These are phyloP conservation scores for Apamea anceps DNA, from an alignment of 2,888 invertebrate genomes.

Conservation along the genomic window DNA sequence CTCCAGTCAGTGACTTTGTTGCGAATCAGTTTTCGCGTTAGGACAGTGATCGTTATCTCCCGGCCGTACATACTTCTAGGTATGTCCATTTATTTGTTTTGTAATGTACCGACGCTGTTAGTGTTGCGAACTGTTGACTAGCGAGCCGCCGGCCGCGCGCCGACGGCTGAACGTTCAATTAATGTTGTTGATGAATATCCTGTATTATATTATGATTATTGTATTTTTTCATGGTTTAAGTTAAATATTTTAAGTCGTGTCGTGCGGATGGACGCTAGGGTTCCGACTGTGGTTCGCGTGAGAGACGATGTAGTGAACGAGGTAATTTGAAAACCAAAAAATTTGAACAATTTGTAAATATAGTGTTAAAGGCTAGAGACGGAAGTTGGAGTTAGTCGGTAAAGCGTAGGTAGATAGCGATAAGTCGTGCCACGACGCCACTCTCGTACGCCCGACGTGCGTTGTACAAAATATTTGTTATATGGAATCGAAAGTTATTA, in stretches of 20 bases:
- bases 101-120: constrained; percentile 83
- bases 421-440: constrained; percentile 88
- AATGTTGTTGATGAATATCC: constrained; percentile 87
- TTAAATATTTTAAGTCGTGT: constrained; percentile 87
- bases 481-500: constrained; percentile 88
- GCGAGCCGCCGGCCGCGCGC: constrained; percentile 71
- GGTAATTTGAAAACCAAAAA: constrained; percentile 90
- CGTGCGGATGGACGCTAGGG: constrained; percentile 83
- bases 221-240: constrained; percentile 89
- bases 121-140: constrained; percentile 85
- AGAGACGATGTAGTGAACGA: constrained; percentile 84
- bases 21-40: constrained; percentile 80
- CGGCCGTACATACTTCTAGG: constrained; percentile 87
- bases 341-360: constrained; percentile 90
- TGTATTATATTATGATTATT: constrained; percentile 89
- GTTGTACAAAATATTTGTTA: constrained; percentile 90
- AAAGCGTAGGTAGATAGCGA: constrained; percentile 85
- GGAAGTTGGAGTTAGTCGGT: constrained; percentile 84
- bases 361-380: constrained; percentile 85
- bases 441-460: constrained; percentile 87
- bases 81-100: constrained; percentile 89
- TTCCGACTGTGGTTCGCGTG: constrained; percentile 78
- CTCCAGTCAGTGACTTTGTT: constrained; percentile 85
- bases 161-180: constrained; percentile 82
- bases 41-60: constrained; percentile 86